phyloP scores from a whole-genome alignment of 1,140 invertebrate species.

The Brachionus rubens region DNA sequence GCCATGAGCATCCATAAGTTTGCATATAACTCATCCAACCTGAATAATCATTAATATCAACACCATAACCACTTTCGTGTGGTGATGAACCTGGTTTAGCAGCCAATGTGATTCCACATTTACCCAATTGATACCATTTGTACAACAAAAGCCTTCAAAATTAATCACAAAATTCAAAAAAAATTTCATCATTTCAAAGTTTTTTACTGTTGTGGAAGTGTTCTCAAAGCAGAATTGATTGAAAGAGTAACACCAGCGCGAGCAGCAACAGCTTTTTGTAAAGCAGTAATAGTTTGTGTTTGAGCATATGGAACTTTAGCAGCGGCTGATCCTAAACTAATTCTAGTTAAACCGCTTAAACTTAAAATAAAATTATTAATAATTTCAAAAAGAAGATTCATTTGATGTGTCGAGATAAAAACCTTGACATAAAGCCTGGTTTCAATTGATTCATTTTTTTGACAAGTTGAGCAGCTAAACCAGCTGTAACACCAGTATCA shows the following conservation, averaged over 20 bases:
- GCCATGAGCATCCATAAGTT: constrained; percentile 28
- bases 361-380: background rate
- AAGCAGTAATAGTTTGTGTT: background rate
- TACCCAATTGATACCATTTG: background rate
- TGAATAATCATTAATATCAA: constrained; percentile 29
- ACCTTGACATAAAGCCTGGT: constrained; percentile 22
- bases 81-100: constrained; percentile 8
- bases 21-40: constrained; percentile 7
- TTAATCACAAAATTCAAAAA: background rate
- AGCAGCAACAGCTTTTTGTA: constrained; percentile 1
- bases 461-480: background rate
- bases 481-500: background rate
- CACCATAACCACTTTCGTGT: constrained; percentile 24
- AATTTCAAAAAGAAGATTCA: too few species aligned
- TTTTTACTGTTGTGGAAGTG: constrained; percentile 17
- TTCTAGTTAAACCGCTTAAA: constrained; percentile 14
- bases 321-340: background rate
- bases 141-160: constrained; percentile 4
- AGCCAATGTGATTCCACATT: constrained; percentile 27
- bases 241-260: background rate
- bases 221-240: constrained; percentile 26
- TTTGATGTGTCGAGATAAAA: background rate
- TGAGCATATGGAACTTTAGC: constrained; percentile 19
- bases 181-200: background rate
- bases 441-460: constrained; percentile 19